Evolutionary conservation across 2,888 invertebrate species (phyloP), one percentile per base, ranked within the genome.

Genomic region (Troilus luridus): DNA sequence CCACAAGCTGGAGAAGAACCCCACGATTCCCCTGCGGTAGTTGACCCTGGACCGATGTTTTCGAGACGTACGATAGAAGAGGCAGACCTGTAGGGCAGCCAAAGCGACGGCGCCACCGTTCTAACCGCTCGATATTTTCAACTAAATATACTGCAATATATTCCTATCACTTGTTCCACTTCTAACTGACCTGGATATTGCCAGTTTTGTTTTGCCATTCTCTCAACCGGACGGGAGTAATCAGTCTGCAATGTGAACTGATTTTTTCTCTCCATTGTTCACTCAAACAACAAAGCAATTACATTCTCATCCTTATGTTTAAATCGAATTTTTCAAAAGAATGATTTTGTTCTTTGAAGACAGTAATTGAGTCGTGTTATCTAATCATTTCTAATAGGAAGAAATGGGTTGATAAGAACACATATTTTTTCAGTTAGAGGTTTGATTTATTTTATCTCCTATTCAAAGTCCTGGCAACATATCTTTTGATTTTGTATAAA

Each of bases 71-170:
- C 85, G 85, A 58, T 85, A 85, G 54, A 85, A 56, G 14, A n/a
- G 12, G 21, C 56, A 85, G 85, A 58, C 11, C 56, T 14, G 56
- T 19, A n/a, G n/a, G 56, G 41, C 21, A 10, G 10, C 85, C 21
- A 58, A 21, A 7, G 56, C 56, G 81, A 56, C 56, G 56, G 81
- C 81, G 56, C 54, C 81, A 85, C 54, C 10, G 81, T 8, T 9
- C 7, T 7, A 41, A 85, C 85, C 85, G 85, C 56, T 85, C 85
- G 85, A 85, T 85, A 85, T n/a, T 77, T 77, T 27, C 72, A 27
- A 77, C 72, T 77, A 17, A 77, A 77, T 77, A 19, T 77, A 77
- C 72, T 77, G 72, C 72, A 77, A 77, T 77, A 77, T 67, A 77
- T 41, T 41, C 41, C 41, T 41, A 41, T 41, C 72, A 17, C 72